Base-by-base conservation (phyloP, 2,113 vertebrate species). In the Romanogobio albipinnatus region DNA sequence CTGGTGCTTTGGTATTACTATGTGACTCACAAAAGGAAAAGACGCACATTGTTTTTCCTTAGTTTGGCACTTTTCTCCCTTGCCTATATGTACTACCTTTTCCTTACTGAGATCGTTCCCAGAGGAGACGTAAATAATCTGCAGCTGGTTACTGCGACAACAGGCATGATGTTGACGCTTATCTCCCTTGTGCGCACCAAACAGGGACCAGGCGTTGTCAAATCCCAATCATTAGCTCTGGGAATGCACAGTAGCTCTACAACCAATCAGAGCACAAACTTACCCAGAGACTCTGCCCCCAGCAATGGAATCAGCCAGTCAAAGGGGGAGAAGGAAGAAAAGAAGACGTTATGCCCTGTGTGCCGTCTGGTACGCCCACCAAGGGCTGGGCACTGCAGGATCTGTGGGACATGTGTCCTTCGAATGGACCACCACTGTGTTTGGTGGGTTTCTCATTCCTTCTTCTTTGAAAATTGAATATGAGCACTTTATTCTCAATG, bases 371-470 rank as follows among this genome's bases (percentile, higher is more conserved):
- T 92, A 77, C 95, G 95, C 8, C 96, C 97, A 6, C 95, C 95
- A 10, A 95, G 98, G 84, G 96, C 96, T 0, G 98, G 98, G 82
- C 98, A 99, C 71, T 99, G 98, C 92, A 93, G 96, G 84, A 96
- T 99, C 81, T 99, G 98, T 61, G 96, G 96, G 24, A 89, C 94
- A 85, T 99, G 98, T 80, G 96, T 99, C 45, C 94, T 92, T 89
- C 95, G 98, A 64, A 93, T 98, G 90, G 98, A 99, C 91, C 98
- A 99, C 89, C 98, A 99, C 88, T 99, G 98, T 89, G 96, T 99
- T 92, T 99, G 98, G 98, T 99, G 96, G 89, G 97, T 96, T 85
- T 86, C 84, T 47, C 15, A 29, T 22, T 75, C 17, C 33, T 58
- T 49, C 22, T 33, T 71, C 84, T 45, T 7, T 53, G 49, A 26